Base-by-base conservation (phyloP, 2,888 invertebrate genomes). In the Nomada lathburiana region DNA sequence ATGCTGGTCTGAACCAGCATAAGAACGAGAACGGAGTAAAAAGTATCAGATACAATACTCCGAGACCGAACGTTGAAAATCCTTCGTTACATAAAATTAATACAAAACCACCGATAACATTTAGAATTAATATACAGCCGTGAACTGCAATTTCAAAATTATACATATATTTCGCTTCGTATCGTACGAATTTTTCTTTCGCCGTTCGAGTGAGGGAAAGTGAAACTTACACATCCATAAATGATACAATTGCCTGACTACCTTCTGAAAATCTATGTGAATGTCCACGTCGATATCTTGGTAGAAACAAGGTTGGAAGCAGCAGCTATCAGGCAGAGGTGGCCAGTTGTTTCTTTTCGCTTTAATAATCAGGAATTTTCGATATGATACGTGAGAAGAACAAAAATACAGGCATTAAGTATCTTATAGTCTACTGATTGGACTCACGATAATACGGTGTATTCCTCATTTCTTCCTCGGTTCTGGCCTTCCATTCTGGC, bases 241-340 rank as follows among this genome's bases (percentile, higher is more conserved):
- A 94, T 99, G 98, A 94, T 99, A 99, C 79, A 99, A 95, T 92
- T 98, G 97, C 88, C 98, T 97, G 52, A 99, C 99, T 90, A 99
- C 97, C 94, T 97, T 97, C 94, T 99, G 99, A 95, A 99, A 99
- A 94, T 99, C 99, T 67, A 98, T 95, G 36, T 99, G 99, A 94
- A 99, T 99, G 93, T 99, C 99, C 64, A 99, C 98, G 94, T 98
- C 98, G 90, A 99, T 99, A 94, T 99, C 99, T 95, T 99, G 99
- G 94, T 99, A 99, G 95, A 99, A 99, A 94, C 99, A 99, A 0
- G 99, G 99, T 93, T 99, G 98, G 83, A 99, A 96, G 81, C 98
- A 98, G 90, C 98, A 98, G 92, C 97, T 97, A 72, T 97, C 96
- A 0, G 99, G 99, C 85, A 99, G 94, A 0, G 99, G 99, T 1